These are phyloP conservation scores for Megaceryle maxima DNA, from an alignment of 2,113 vertebrate species.

Conservation along the genomic window DNA sequence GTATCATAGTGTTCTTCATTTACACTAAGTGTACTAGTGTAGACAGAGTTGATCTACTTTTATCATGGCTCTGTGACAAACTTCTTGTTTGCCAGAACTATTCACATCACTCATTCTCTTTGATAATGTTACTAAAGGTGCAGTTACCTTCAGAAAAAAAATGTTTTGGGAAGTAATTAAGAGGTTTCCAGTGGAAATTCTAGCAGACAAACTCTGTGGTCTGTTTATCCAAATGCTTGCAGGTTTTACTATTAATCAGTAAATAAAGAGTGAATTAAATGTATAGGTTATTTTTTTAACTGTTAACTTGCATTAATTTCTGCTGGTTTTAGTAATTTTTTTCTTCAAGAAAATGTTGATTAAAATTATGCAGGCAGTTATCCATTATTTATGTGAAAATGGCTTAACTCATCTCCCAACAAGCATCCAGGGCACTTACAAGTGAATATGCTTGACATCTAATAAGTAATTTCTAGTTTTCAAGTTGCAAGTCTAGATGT, in stretches of 20 bases:
- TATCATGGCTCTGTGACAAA: neutral
- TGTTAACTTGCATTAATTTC: neutral
- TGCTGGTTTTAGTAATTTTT: neutral
- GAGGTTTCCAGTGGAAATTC: neutral
- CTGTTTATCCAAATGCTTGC: neutral
- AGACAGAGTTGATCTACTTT: neutral
- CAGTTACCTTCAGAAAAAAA: neutral
- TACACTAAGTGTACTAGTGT: neutral
- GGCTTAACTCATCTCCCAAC: neutral
- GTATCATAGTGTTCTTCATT: neutral
- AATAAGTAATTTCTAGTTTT: neutral
- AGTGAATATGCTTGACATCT: neutral
- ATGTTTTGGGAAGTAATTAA: neutral
- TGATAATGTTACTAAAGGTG: neutral
- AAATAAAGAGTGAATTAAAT: neutral
- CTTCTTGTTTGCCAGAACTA: neutral
- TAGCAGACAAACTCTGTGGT: neutral
- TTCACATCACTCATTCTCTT: neutral
- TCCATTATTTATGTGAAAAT: neutral
- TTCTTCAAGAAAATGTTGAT: neutral
- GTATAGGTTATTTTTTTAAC: neutral
- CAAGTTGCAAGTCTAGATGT: neutral
- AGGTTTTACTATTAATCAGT: neutral
- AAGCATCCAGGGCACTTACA: neutral
- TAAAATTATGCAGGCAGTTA: neutral